Evolutionary conservation across 2,888 invertebrate species (phyloP), one percentile per base, ranked within the genome.

Genomic region (Leucophenga montana): DNA sequence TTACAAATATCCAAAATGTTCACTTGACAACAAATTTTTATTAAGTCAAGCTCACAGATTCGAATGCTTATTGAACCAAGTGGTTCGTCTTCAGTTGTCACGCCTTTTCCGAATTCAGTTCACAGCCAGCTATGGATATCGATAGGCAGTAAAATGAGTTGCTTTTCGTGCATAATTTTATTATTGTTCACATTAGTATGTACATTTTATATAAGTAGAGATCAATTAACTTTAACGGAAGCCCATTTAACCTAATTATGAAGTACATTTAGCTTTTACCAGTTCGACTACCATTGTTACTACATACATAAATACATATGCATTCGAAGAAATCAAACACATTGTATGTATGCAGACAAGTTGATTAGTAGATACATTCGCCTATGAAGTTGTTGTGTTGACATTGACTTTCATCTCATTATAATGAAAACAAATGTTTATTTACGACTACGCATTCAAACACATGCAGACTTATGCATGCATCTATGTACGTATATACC

Each of bases 381-480:
- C 50, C 50, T 16, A 50, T 48, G 16, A 56, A 56, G 54, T 67
- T 77, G 73, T 71, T 77, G 71, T 75, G 77, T 78, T 84, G 83
- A 76, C 83, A 84, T 84, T 82, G 82, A 84, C 84, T 82, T 82
- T 84, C 79, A 84, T 78, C 84, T 80, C 79, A 82, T 84, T 82
- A 84, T 78, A 80, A 78, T 78, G 69, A 71, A 74, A 76, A 80
- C 77, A 77, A 76, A 81, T 73, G 75, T 74, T 77, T 80, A 83
- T 83, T 77, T 83, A 79, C 77, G 81, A 78, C 73, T 79, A 70
- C 27, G 31, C 14, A 57, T 57, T 27, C 57, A 57, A 27, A 57
- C 73, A 18, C 18, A 66, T 44, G 39, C 67, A 71, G 68, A 68
- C 66, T 70, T 46, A 11, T 16, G 54, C 66, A 61, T 16, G 18